phyloP scores from a whole-genome alignment of 1,140 invertebrate genomes.

The Phenacoccus solenopsis region DNA sequence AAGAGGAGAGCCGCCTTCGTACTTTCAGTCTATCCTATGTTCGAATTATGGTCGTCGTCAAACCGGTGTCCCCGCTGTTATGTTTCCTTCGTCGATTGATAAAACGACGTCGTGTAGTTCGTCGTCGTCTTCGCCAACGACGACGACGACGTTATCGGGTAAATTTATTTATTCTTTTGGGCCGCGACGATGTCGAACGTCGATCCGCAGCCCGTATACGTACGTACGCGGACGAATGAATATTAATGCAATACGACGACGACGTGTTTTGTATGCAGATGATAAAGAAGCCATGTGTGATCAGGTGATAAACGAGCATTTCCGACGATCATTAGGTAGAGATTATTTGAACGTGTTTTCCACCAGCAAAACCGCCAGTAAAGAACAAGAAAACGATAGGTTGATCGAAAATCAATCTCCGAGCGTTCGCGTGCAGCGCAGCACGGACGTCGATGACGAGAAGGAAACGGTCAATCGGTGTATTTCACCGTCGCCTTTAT shows the following conservation, averaged over 20 bases:
- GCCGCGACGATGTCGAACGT: neutral
- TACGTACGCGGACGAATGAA: neutral
- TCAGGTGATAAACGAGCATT: conserved; percentile 90
- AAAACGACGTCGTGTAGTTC: too few species aligned
- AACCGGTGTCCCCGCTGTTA: neutral
- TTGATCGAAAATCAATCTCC: conserved; percentile 1
- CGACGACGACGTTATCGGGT: neutral
- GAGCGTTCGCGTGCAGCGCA: neutral
- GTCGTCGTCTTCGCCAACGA: neutral
- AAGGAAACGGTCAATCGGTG: neutral
- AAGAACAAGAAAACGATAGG: neutral
- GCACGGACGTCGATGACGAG: neutral
- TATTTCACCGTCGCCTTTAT: neutral
- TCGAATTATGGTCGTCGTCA: neutral
- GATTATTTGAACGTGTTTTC: conserved; percentile 62
- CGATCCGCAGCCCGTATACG: neutral
- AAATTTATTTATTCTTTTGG: conserved; percentile 4
- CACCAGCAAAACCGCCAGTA: neutral
- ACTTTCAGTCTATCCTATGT: conserved; percentile 4
- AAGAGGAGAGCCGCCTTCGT: neutral
- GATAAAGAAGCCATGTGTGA: conserved; percentile 42
- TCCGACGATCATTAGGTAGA: conserved; percentile 78
- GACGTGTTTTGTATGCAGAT: conserved; percentile 18
- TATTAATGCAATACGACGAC: conserved; percentile 25
- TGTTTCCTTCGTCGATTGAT: neutral